Evolutionary conservation across 2,113 vertebrate species (phyloP), one percentile per base, ranked within the genome.

Genomic region (Thryonomys swinderianus): DNA sequence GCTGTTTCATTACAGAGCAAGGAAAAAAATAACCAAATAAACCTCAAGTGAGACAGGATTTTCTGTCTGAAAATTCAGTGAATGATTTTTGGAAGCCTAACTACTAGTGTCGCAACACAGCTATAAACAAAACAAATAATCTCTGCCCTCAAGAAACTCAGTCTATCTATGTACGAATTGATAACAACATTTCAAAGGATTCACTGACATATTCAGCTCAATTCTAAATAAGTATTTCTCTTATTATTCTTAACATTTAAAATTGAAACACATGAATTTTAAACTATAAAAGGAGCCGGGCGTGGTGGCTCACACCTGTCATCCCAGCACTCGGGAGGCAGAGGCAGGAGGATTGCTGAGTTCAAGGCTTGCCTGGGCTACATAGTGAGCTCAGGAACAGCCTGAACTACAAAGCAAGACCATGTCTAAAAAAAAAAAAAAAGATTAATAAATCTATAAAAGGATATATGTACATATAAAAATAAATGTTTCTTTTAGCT

Each of bases 1-100:
- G 23, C 18, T 85, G 74, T 61, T 90, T 95, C 79, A 94, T 92
- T 71, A 95, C 27, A 89, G 53, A 96, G 48, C 18, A 89, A 64
- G 73, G 92, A 71, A 83, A 27, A 89, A 90, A 89, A 66, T 37
- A 2, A 85, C 37, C 27, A 85, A 67, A 69, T 37, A 71, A 92
- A 88, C 85, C 30, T 71, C 82, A 94, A 85, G 80, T 67, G 48
- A 88, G 37, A 69, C 13, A 48, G 76, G 21, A 32, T 13, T 90
- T 95, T 85, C 61, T 73, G 67, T 18, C 57, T 95, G 55, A 94
- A 96, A 96, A 88, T 42, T 73, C 76, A 48, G 30, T 74, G 45
- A 76, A 87, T 95, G 91, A 9, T 42, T 95, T n/a, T 53, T 92
- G 21, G 14, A 87, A 90, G 57, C 67, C 14, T 78, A 82, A 78